phyloP scores from a whole-genome alignment of 2,797 vertebrate genomes.

The Tenualosa thibaudeaui region DNA sequence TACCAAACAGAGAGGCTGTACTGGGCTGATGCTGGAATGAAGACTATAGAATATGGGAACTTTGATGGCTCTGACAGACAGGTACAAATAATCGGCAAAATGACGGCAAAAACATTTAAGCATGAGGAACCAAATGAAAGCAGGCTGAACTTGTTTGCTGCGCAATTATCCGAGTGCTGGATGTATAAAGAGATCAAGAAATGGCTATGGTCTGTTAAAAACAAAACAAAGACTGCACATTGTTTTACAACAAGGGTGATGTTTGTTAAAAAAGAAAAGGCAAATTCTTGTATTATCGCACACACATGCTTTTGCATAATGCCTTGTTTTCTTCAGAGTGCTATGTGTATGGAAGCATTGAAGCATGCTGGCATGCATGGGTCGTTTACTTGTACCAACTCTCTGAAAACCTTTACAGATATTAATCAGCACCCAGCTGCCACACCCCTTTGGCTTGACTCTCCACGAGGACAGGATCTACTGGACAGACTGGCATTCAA shows the following conservation, averaged over 20 bases:
- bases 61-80: slow-evolving; percentile 90
- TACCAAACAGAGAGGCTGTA: slow-evolving; percentile 89
- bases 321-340: too few species aligned
- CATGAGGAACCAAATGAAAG: too few species aligned
- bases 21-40: slow-evolving; percentile 98
- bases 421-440: slow-evolving; percentile 90
- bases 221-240: too few species aligned
- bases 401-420: slow-evolving; percentile 71
- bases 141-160: too few species aligned
- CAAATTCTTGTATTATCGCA: too few species aligned
- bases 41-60: slow-evolving; percentile 91
- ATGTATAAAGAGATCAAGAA: too few species aligned
- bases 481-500: slow-evolving; percentile 99
- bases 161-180: too few species aligned
- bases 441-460: slow-evolving; percentile 95
- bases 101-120: too few species aligned
- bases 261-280: too few species aligned
- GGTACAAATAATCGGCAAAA: slow-evolving; percentile 63
- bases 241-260: too few species aligned
- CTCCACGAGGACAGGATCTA: slow-evolving; percentile 91
- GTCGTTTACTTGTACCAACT: not conserved
- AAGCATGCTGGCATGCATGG: not conserved
- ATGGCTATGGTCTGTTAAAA: too few species aligned
- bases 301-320: too few species aligned
- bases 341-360: not conserved